Percentiles rank a stretch among this genome's conserved stretches.
Evolutionary conservation across 2,113 vertebrate genomes (phyloP).

Genomic region (Turdus rufiventris): DNA sequence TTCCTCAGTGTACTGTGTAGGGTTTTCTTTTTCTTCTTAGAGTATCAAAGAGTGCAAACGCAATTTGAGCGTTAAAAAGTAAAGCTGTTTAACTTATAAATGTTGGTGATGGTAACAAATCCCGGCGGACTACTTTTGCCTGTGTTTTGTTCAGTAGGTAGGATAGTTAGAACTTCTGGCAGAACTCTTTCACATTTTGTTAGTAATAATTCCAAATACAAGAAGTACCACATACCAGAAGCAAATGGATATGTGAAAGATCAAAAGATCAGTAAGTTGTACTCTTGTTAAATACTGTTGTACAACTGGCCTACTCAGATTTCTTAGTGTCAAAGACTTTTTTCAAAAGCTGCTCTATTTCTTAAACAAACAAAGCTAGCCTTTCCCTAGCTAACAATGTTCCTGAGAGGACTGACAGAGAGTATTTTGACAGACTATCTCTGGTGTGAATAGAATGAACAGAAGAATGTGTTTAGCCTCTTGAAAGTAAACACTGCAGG

Average conservation of each 20-base stretch:
- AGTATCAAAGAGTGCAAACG: neutral
- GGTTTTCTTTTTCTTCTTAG: neutral
- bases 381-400: neutral
- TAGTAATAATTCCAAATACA: neutral
- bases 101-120: neutral
- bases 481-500: neutral
- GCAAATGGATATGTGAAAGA: neutral
- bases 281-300: neutral
- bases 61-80: neutral
- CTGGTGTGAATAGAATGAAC: neutral
- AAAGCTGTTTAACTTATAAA: rapidly evolving
- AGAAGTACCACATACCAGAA: rapidly evolving
- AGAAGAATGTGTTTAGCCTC: neutral
- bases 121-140: neutral
- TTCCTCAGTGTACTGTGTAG: no score
- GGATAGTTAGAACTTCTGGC: neutral
- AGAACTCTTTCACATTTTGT: neutral
- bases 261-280: neutral
- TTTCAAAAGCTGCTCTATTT: neutral
- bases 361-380: neutral
- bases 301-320: neutral
- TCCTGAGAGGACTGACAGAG: neutral
- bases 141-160: neutral
- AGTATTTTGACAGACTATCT: neutral
- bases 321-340: neutral